A percentile compares a stretch with the other conserved stretches of the same genome.
These are phyloP conservation scores for Chloebia gouldiae DNA, from an alignment of 2,113 vertebrate species.

Conservation along the genomic window DNA sequence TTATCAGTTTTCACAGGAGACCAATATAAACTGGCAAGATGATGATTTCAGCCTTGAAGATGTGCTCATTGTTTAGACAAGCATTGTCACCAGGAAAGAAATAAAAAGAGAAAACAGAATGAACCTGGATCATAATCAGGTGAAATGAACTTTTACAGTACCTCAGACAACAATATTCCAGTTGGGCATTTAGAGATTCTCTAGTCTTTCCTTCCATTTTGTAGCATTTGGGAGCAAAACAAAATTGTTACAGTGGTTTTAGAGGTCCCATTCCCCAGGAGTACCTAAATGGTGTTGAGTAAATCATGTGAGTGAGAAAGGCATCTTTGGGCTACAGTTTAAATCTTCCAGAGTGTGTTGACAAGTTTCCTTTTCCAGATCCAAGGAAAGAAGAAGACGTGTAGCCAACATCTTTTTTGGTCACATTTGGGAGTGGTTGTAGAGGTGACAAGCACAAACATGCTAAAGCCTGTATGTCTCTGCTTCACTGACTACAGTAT, in stretches of 20 bases:
- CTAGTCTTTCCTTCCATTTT: background rate
- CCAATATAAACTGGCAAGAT: background rate
- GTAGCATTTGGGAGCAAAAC: background rate
- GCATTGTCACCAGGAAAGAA: background rate
- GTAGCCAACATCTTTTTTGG: background rate
- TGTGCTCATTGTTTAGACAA: background rate
- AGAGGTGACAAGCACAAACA: background rate
- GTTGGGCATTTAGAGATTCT: background rate
- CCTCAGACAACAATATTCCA: background rate
- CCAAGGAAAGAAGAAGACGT: background rate
- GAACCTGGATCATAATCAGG: background rate
- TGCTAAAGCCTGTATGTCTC: background rate
- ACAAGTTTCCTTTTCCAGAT: background rate
- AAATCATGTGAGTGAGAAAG: background rate
- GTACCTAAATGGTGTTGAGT: background rate
- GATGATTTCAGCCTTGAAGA: background rate
- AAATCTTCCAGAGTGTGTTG: background rate
- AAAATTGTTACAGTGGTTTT: background rate
- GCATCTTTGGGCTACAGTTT: background rate
- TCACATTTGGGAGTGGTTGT: background rate
- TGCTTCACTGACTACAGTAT: background rate
- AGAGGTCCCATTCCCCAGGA: background rate
- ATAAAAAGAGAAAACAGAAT: background rate
- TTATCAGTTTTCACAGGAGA: background rate
- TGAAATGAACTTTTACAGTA: background rate